Conservation (phyloP, 2,113 vertebrate species). For the Oncorhynchus clarkii region DNA sequence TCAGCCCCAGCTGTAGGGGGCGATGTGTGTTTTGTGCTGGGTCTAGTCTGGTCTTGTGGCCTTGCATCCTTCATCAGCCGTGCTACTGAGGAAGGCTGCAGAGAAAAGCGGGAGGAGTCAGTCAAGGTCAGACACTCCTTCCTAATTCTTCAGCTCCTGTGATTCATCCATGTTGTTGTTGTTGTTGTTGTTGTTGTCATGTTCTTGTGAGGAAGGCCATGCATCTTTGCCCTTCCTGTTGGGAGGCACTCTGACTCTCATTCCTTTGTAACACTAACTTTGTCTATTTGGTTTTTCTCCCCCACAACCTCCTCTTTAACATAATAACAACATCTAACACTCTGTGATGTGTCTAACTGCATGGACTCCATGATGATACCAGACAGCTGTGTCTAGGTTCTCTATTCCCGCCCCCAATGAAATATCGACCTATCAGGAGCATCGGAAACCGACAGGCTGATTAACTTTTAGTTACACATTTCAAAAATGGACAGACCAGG, state of each 20-base stretch:
- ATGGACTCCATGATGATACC: constrained; percentile 37
- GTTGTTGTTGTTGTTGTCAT: constrained; percentile 12
- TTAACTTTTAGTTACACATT: no score
- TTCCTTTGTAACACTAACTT: constrained; percentile 17
- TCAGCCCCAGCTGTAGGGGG: constrained; percentile 23
- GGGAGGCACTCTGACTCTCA: constrained; percentile 15
- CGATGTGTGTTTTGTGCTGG: constrained; percentile 26
- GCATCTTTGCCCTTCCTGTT: no score
- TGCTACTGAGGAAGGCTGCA: constrained; percentile 26
- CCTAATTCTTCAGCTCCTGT: constrained; percentile 28
- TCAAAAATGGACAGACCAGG: no score
- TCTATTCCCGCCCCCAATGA: no score
- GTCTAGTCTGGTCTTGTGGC: constrained; percentile 35
- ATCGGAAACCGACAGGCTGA: no score
- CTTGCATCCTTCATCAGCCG: constrained; percentile 33
- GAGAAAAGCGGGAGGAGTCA: constrained; percentile 26
- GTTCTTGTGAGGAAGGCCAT: no score
- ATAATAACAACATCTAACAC: constrained; percentile 47
- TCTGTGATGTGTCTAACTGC: constrained; percentile 53
- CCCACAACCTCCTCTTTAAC: constrained; percentile 13
- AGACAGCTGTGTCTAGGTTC: no score
- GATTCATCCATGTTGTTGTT: constrained; percentile 27
- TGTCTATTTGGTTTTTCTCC: constrained; percentile 33
- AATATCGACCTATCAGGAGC: no score
- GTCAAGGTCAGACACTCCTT: constrained; percentile 22